Evolutionary conservation across 2,113 vertebrate genomes (phyloP).

Genomic region (Pteruthius melanotis): DNA sequence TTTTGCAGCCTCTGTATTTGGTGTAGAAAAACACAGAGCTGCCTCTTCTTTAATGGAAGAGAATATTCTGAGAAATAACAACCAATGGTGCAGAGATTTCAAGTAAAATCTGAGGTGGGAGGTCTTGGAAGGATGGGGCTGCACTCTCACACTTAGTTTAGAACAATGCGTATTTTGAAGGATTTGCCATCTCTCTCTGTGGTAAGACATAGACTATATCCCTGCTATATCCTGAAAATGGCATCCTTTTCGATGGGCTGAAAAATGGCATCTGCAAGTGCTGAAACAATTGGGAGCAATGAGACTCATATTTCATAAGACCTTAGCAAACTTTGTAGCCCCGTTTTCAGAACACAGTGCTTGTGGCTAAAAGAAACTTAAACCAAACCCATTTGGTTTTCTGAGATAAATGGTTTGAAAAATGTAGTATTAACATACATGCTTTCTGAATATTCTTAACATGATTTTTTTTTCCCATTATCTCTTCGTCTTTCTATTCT

Average conservation of each 20-base stretch:
- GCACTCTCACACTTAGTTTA: background rate
- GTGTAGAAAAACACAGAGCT: background rate
- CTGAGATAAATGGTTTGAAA: background rate
- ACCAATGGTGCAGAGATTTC: background rate
- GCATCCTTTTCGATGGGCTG: background rate
- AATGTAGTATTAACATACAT: background rate
- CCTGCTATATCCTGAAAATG: background rate
- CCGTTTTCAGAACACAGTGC: background rate
- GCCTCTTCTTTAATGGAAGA: background rate
- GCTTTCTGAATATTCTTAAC: background rate
- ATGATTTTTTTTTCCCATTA: background rate
- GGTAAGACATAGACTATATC: background rate
- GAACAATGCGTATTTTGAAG: background rate
- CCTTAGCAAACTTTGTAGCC: background rate
- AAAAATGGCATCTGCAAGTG: background rate
- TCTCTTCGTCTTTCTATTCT: background rate
- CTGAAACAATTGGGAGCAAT: background rate
- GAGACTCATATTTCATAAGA: background rate
- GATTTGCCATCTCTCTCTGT: background rate
- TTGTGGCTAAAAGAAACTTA: background rate
- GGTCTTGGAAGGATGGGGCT: background rate
- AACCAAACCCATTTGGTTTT: background rate
- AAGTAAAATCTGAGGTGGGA: background rate
- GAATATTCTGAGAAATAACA: background rate
- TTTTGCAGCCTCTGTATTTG: background rate